Percentiles rank a stretch among this genome's conserved stretches.
Conservation (phyloP, 2,888 invertebrate genomes). For the Hydropsyche betteni region DNA sequence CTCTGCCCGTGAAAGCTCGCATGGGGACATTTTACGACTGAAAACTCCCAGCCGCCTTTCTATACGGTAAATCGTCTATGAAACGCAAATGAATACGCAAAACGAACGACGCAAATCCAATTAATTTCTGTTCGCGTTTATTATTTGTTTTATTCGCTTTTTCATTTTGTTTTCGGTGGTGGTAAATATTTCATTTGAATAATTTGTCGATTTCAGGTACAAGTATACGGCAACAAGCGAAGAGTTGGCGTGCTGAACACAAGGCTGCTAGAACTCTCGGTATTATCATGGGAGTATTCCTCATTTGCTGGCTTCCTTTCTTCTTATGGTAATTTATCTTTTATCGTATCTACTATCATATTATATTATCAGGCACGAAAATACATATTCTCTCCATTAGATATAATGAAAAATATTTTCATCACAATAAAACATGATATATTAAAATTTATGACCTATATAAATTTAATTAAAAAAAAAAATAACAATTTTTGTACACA, state of each 20-base stretch:
- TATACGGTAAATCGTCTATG: neutral
- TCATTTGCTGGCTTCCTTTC: constrained; percentile 96
- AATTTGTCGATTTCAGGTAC: constrained; percentile 64
- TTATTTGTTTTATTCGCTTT: no score
- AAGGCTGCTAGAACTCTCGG: constrained; percentile 95
- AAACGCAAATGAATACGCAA: neutral
- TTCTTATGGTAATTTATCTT: constrained; percentile 84
- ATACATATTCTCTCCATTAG: no score
- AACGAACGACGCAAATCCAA: neutral
- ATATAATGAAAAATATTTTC: no score
- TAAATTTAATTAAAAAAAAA: no score
- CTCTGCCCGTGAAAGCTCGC: constrained; percentile 5
- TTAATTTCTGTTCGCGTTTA: no score
- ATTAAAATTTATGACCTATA: no score
- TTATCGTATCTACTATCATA: neutral
- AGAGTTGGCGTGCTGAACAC: constrained; percentile 89
- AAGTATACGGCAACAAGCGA: constrained; percentile 76
- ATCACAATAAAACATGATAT: no score
- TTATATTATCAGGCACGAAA: no score
- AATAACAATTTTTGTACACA: no score
- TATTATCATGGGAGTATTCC: constrained; percentile 95
- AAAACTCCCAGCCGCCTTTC: neutral
- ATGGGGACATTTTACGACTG: constrained; percentile 4
- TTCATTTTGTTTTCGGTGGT: no score
- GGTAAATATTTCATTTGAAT: no score